phyloP scores from a whole-genome alignment of 2,888 invertebrate species.

The Lycophotia porphyrea region DNA sequence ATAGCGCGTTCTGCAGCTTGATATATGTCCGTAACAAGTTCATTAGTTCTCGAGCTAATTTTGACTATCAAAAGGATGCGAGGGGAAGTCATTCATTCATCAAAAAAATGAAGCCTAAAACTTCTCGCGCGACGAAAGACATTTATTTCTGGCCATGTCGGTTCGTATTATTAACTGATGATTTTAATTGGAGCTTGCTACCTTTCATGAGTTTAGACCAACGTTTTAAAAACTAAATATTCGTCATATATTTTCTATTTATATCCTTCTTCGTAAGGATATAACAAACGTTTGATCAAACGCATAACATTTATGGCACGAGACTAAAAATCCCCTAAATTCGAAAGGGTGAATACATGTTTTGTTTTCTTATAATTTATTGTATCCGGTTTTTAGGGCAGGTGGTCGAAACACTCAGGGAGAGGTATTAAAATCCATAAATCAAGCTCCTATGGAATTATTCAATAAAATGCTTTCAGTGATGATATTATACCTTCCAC shows the following conservation, averaged over 20 bases:
- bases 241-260: constrained; percentile 53
- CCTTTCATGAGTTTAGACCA: constrained; percentile 29
- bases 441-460: constrained; percentile 60
- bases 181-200: constrained; percentile 11
- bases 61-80: constrained; percentile 75
- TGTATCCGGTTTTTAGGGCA: constrained; percentile 86
- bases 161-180: not conserved
- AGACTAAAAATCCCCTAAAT: constrained; percentile 73
- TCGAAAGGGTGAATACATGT: constrained; percentile 79
- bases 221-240: constrained; percentile 42
- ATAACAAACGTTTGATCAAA: constrained; percentile 63
- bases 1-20: constrained; percentile 73
- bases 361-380: constrained; percentile 86
- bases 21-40: constrained; percentile 80
- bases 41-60: constrained; percentile 83
- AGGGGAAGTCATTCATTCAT: constrained; percentile 78
- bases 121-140: constrained; percentile 2
- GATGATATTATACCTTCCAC: constrained; percentile 52
- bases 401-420: constrained; percentile 76
- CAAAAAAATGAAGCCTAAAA: constrained; percentile 57
- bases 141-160: constrained; percentile 23
- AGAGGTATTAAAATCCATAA: constrained; percentile 61
- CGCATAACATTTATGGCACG: constrained; percentile 73
- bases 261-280: constrained; percentile 31
- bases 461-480: constrained; percentile 56